Conservation (phyloP, 1,140 invertebrate species). For the Dolichoris vasculosae region DNA sequence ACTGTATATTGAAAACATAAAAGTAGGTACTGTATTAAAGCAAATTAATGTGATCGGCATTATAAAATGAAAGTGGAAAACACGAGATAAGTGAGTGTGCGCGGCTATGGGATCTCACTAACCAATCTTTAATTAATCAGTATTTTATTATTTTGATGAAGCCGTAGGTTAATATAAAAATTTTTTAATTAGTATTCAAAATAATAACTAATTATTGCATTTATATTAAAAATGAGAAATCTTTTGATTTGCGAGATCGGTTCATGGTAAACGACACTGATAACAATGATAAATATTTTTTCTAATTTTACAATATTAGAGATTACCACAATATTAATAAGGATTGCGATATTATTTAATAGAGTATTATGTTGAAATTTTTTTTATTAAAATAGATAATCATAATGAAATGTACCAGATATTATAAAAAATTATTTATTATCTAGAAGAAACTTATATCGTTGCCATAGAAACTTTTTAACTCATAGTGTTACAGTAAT, state of each 20-base stretch:
- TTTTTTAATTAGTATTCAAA: neutral
- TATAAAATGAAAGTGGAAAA: slow-evolving; percentile 16
- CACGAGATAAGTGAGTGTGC: neutral
- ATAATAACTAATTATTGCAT: neutral
- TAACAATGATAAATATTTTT: too few relatives aligned
- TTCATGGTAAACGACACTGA: neutral
- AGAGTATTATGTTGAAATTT: neutral
- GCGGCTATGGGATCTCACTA: neutral
- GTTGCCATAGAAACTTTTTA: too few relatives aligned
- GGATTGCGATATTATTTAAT: too few relatives aligned
- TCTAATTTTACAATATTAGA: too few relatives aligned
- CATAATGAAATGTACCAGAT: too few relatives aligned
- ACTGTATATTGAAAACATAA: slow-evolving; percentile 18
- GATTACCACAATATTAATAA: too few relatives aligned
- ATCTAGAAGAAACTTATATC: too few relatives aligned
- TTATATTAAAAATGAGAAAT: neutral
- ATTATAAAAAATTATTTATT: too few relatives aligned
- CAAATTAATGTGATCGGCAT: slow-evolving; percentile 17
- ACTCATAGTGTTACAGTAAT: too few relatives aligned
- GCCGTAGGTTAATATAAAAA: neutral
- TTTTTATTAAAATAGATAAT: too few relatives aligned
- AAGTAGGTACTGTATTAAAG: slow-evolving; percentile 2
- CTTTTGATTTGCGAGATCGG: neutral
- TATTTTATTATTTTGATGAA: neutral
- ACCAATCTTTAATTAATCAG: slow-evolving; percentile 12